phyloP scores from a whole-genome alignment of 1,140 invertebrate genomes.

The Papilio machaon region DNA sequence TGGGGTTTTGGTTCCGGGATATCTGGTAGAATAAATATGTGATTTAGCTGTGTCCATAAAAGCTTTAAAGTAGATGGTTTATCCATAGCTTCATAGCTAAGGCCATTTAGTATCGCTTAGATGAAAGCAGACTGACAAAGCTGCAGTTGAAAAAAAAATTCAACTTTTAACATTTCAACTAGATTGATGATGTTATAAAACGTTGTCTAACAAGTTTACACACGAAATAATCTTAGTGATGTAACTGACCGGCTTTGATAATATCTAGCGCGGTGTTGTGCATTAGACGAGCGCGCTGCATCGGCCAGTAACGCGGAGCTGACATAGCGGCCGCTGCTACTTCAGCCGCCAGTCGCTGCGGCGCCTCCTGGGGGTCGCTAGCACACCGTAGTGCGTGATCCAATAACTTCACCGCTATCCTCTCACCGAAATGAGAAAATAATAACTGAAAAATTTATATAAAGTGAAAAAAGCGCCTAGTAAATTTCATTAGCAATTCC shows the following conservation, averaged over 20 bases:
- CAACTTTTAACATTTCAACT: too few relatives aligned
- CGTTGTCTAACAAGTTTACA: too few relatives aligned
- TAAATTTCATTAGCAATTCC: not conserved
- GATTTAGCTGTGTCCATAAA: too few relatives aligned
- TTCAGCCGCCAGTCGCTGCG: constrained; percentile 93
- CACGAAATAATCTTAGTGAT: too few relatives aligned
- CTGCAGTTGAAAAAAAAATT: too few relatives aligned
- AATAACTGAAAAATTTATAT: constrained; percentile 83
- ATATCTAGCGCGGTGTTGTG: constrained; percentile 52
- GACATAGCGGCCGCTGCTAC: constrained; percentile 89
- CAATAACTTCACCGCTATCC: constrained; percentile 84
- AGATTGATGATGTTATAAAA: too few relatives aligned
- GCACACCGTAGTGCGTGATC: constrained; percentile 87
- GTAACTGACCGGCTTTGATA: constrained; percentile 51
- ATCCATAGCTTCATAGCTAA: too few relatives aligned
- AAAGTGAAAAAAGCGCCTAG: not conserved
- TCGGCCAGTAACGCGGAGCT: constrained; percentile 93
- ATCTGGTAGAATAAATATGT: too few relatives aligned
- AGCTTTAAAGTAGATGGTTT: too few relatives aligned
- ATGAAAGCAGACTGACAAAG: too few relatives aligned
- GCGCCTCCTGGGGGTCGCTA: constrained; percentile 87
- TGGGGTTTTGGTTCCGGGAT: too few relatives aligned
- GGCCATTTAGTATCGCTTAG: too few relatives aligned
- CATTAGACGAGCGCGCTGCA: constrained; percentile 80
- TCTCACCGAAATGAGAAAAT: constrained; percentile 90